phyloP scores from a whole-genome alignment of 2,888 invertebrate genomes.

The Amiota communis region DNA sequence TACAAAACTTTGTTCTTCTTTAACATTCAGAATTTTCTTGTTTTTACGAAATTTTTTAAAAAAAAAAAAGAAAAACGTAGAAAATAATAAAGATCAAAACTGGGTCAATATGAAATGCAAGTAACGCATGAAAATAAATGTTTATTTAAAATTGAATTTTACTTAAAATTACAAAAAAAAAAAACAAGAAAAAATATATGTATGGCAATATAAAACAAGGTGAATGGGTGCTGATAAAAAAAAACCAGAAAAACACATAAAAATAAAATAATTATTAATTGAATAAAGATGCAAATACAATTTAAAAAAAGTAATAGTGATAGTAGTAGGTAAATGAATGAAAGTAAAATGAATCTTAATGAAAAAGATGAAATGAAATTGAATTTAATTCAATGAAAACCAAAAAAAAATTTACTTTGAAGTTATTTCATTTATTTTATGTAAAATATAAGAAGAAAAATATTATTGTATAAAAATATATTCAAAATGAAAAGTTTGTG shows the following conservation, averaged over 20 bases:
- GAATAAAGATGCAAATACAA: not conserved
- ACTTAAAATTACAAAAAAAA: not conserved
- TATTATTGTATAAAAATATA: no score
- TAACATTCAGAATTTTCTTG: not conserved
- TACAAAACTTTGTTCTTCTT: not conserved
- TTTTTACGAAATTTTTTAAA: not conserved
- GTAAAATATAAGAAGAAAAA: no score
- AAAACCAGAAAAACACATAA: not conserved
- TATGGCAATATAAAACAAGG: not conserved
- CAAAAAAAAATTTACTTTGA: no score
- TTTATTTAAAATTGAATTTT: not conserved
- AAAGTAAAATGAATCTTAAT: no score
- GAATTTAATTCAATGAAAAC: no score
- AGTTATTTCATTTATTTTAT: no score
- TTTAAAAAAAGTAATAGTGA: no score
- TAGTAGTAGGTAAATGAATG: no score
- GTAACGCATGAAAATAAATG: constrained; percentile 58
- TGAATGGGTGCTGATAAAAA: not conserved
- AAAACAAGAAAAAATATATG: not conserved
- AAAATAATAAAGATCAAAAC: constrained; percentile 48
- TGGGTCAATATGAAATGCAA: constrained; percentile 65
- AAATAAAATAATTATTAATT: not conserved
- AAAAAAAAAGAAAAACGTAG: constrained; percentile 39
- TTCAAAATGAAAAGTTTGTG: no score
- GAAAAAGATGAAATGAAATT: no score